phyloP scores from a whole-genome alignment of 2,113 vertebrate genomes.

The Penelope pileata region DNA sequence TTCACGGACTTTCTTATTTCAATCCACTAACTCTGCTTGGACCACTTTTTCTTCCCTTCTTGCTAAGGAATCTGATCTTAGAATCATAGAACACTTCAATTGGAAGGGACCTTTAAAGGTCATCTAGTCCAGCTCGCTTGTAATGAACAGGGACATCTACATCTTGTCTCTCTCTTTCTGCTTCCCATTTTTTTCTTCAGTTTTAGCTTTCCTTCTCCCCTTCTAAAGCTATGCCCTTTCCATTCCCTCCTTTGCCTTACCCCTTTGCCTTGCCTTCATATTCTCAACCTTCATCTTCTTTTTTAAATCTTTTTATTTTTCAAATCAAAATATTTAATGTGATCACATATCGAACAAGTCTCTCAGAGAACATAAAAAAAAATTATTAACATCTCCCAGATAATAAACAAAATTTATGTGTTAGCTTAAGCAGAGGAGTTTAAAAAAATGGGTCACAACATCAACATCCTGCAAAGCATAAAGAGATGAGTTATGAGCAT shows the following conservation, averaged over 20 bases:
- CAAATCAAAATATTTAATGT: not conserved
- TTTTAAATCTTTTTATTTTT: not conserved
- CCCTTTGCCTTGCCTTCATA: not conserved
- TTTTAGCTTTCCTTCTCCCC: not conserved
- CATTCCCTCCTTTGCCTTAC: not conserved
- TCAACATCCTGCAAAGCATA: not conserved
- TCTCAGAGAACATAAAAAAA: not conserved
- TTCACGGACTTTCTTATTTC: not conserved
- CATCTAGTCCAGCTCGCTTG: too few species aligned
- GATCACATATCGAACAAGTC: not conserved
- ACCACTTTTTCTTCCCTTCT: not conserved
- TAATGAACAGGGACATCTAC: too few species aligned
- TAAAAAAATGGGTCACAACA: not conserved
- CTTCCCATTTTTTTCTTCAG: not conserved
- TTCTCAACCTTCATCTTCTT: not conserved
- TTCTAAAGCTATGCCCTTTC: not conserved
- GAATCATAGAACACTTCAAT: too few species aligned
- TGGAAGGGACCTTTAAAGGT: too few species aligned
- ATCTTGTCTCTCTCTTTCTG: not conserved
- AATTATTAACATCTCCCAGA: not conserved
- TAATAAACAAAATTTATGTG: not conserved
- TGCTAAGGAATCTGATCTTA: not conserved
- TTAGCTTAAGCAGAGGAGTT: not conserved
- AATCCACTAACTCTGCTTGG: not conserved
- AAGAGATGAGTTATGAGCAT: not conserved